Conservation (phyloP, 2,888 invertebrate species). For the Pristionchus mayeri region DNA sequence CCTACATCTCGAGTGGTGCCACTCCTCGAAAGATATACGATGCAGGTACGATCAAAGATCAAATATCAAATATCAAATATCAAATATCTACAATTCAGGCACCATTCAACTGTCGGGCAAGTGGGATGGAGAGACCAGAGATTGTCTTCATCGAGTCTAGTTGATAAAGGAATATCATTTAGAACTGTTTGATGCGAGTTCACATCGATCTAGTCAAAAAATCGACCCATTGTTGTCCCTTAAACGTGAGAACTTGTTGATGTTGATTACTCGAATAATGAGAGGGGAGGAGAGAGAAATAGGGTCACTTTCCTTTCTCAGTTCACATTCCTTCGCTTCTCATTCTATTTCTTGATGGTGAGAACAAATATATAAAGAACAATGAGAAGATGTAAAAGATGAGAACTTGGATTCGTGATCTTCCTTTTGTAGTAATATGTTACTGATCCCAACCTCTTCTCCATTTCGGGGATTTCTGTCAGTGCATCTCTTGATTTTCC, state of each 20-base stretch:
- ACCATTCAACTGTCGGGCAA: slow-evolving; percentile 64
- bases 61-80: too few species aligned
- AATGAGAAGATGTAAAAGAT: too few species aligned
- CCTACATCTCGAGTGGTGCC: slow-evolving; percentile 59
- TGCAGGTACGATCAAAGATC: too few species aligned
- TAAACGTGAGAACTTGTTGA: slow-evolving; percentile 31
- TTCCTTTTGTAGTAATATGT: too few species aligned
- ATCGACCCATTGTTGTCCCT: not conserved
- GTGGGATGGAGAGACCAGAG: slow-evolving; percentile 64
- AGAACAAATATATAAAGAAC: too few species aligned
- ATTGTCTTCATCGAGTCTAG: slow-evolving; percentile 59
- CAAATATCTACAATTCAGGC: too few species aligned
- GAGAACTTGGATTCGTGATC: too few species aligned
- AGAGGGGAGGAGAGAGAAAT: too few species aligned
- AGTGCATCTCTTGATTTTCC: slow-evolving; percentile 10
- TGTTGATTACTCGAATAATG: slow-evolving; percentile 4
- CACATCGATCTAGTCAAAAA: not conserved
- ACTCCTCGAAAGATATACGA: slow-evolving; percentile 62
- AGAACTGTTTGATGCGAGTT: not conserved
- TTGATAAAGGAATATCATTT: not conserved
- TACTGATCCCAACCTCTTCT: too few species aligned
- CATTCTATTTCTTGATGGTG: too few species aligned
- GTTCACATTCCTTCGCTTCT: not conserved
- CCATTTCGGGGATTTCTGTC: too few species aligned
- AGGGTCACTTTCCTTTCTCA: not conserved